Conservation (phyloP, 1,140 invertebrate species). For the Geopemphigus sp. region DNA sequence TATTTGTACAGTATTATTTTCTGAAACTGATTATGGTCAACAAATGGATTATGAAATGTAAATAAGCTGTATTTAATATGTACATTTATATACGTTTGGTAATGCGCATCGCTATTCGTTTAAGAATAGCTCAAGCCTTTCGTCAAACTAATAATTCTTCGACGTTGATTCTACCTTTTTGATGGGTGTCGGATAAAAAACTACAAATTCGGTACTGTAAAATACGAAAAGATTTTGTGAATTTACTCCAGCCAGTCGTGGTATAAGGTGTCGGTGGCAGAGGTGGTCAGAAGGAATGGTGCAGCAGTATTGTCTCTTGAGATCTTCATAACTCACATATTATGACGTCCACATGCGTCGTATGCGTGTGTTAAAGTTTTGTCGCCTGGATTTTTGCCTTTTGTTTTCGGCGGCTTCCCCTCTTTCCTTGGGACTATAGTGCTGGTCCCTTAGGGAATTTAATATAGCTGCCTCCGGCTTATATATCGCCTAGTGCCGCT, state of each 20-base stretch:
- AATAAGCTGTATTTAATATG: background rate
- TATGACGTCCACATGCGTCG: conserved; percentile 27
- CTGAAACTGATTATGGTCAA: background rate
- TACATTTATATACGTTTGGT: background rate
- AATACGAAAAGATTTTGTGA: background rate
- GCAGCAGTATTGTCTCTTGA: conserved; percentile 30
- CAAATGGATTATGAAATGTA: background rate
- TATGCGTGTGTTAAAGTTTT: conserved; percentile 39
- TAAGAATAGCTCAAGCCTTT: background rate
- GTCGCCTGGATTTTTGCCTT: conserved; percentile 40
- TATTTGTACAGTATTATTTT: background rate
- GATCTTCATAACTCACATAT: conserved; percentile 44
- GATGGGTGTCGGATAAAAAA: background rate
- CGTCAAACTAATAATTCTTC: background rate
- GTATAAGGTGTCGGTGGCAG: background rate
- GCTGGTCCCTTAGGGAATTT: conserved; percentile 12
- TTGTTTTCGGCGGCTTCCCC: background rate
- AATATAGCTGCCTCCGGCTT: conserved; percentile 20
- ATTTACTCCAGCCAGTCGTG: background rate
- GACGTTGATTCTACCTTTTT: conserved; percentile 3
- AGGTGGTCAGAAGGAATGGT: background rate
- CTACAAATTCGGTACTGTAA: background rate
- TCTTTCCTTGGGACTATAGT: background rate
- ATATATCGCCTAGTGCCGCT: conserved; percentile 16
- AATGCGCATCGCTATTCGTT: no score